phyloP scores from a whole-genome alignment of 2,888 invertebrate genomes.

The Pomacea canaliculata region DNA sequence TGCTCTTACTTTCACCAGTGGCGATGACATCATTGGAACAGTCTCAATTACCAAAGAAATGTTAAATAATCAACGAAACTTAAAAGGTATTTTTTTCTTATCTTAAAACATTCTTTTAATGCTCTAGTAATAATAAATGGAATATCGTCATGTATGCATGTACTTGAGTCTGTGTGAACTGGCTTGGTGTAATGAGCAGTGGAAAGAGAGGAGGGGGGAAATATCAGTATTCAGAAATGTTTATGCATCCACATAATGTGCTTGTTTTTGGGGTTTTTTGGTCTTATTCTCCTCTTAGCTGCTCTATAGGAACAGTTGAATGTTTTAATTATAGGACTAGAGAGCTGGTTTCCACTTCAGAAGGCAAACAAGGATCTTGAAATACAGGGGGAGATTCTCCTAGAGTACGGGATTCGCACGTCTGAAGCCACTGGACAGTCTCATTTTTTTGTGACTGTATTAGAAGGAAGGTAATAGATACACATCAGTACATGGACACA shows the following conservation, averaged over 20 bases:
- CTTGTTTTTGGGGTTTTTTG: neutral
- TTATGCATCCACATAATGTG: too few species aligned
- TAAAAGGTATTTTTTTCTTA: conserved; percentile 37
- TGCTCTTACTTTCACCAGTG: conserved; percentile 31
- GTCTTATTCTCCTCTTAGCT: neutral
- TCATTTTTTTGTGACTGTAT: conserved; percentile 43
- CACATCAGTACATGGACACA: neutral
- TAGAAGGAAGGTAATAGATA: conserved; percentile 46
- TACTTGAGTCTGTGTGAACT: neutral
- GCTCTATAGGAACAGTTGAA: too few species aligned
- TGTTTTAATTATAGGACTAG: conserved; percentile 37
- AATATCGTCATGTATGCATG: neutral
- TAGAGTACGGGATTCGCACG: conserved; percentile 47
- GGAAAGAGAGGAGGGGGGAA: too few species aligned
- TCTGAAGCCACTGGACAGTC: conserved; percentile 36
- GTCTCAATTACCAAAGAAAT: conserved; percentile 41
- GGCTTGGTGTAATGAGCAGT: too few species aligned
- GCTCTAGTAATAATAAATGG: neutral
- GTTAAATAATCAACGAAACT: conserved; percentile 38
- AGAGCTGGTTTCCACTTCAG: conserved; percentile 47
- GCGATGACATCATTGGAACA: conserved; percentile 50
- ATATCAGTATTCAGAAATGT: too few species aligned
- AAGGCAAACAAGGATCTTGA: conserved; percentile 49
- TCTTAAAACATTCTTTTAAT: neutral
- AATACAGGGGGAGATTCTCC: conserved; percentile 49